Conservation (phyloP, 2,888 invertebrate genomes). For the Ophion ventricosus region DNA sequence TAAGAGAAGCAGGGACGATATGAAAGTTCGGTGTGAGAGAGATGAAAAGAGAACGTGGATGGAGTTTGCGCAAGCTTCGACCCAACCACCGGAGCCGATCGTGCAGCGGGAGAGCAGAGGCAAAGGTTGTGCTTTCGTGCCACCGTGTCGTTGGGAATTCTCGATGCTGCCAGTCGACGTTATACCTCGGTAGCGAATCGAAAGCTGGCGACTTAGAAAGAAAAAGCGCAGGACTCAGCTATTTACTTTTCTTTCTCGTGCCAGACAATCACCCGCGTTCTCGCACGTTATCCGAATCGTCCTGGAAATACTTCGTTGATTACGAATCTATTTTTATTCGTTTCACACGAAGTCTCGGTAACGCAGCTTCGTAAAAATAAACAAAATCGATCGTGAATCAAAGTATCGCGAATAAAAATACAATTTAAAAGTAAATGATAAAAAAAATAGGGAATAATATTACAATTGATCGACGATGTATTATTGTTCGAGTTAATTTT, state of each 20-base stretch:
- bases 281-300: neutral
- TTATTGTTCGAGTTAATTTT: neutral
- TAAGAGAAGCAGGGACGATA: slow-evolving; percentile 13
- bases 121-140: slow-evolving; percentile 71
- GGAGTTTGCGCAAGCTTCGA: slow-evolving; percentile 81
- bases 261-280: slow-evolving; percentile 7
- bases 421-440: neutral
- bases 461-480: neutral
- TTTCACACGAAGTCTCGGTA: too few species aligned
- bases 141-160: slow-evolving; percentile 68
- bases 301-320: neutral
- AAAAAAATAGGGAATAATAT: neutral
- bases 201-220: slow-evolving; percentile 42
- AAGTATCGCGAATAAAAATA: neutral
- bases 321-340: neutral
- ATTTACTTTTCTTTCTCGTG: neutral
- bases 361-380: neutral
- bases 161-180: slow-evolving; percentile 69
- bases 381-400: neutral
- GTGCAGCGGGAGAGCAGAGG: slow-evolving; percentile 67
- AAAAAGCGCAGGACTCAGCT: neutral
- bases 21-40: slow-evolving; percentile 62
- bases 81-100: slow-evolving; percentile 75
- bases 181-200: slow-evolving; percentile 52
- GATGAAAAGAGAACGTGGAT: slow-evolving; percentile 70